Base-by-base conservation (phyloP, 2,888 invertebrate genomes). In the Leptinotarsa haldemani region DNA sequence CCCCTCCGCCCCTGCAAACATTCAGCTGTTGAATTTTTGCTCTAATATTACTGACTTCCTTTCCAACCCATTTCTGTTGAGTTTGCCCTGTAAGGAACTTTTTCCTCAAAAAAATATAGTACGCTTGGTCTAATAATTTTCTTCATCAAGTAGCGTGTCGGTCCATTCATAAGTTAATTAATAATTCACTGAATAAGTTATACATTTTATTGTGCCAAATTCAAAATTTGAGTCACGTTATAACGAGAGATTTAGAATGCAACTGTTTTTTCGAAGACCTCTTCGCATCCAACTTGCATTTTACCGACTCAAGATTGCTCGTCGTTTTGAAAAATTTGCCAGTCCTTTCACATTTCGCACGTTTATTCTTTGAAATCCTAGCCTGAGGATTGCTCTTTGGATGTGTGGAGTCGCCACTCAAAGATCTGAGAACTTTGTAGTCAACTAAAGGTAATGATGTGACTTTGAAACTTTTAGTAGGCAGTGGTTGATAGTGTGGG, bases 381-480 rank as follows among this genome's bases (percentile, higher is more conserved):
- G 50, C 61, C 30, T 65, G 30, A 4, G 64, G 13, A 20, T 67
- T 53, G 5, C n/a, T 30, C 22, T 69, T 71, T 12, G 67, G 46
- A 25, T 56, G 25, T 15, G 67, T 46, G 1, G 65, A 70, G 46
- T 74, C 73, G 13, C 72, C 69, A 52, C 73, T 74, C 16, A 69
- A 61, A 22, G 78, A 74, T 64, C 71, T 74, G 7, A 65, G 69
- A 65, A 79, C 74, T 73, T 82, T 80, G 68, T 77, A 79, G 63
- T 81, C 77, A 2, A 80, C 80, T 61, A 80, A 53, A 40, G 81
- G 80, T 48, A 82, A 69, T 40, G 79, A 73, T 4, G 74, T 67
- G 13, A 75, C 69, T 75, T 78, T 78, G 15, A 73, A 65, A 13
- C 66, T 63, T 61, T 61, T 61, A 30, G 61, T n/a, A 5, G 61